Base-by-base conservation (phyloP, 2,797 vertebrate genomes). In the Anguilla megastoma region DNA sequence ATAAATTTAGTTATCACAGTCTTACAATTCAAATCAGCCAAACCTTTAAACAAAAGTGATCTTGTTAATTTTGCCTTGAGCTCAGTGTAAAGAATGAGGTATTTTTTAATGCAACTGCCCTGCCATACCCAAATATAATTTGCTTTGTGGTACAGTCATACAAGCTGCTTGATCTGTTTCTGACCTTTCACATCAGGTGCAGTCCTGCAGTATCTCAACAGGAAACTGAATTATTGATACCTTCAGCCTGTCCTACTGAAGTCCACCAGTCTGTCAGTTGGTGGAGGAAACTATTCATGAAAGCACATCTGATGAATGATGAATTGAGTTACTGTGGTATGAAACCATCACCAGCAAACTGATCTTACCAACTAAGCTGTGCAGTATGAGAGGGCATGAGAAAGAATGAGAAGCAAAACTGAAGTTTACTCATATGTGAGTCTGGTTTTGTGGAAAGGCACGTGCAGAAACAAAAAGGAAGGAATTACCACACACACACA, bases 171-270 rank as follows among this genome's bases (percentile, higher is more conserved):
- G 69, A 74, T 69, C 63, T 27, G n/a, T 27, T 69, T 88, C 30
- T 56, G 33, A 54, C 18, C 45, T 27, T 14, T 52, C 27, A 54
- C 52, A 50, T 88, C 63, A 24, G 83, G 60, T 52, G 9, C 69
- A 69, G 63, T 27, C 63, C 63, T 6, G 10, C 69, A 85, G 87
- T 52, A n/a, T 45, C 33, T 66, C 54, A 45, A 79, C 24, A 56
- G 84, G 33, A 79, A 84, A 88, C 83, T 88, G 84, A 86, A 88
- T 60, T 86, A 86, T 85, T 54, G 21, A 88, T 84, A 69, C 48
- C 8, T 3, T 45, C 58, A 14, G 2, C 21, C 88, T 63, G 45
- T 21, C n/a, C 18, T 33, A 45, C 74, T 86, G 87, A 48, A 82
- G 83, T 85, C 76, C 56, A 82, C 0, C 41, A 30, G 63, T 85